Percentiles rank a stretch among this genome's conserved stretches.
phyloP scores from a whole-genome alignment of 2,888 invertebrate genomes.

The Hyppa rectilinea region DNA sequence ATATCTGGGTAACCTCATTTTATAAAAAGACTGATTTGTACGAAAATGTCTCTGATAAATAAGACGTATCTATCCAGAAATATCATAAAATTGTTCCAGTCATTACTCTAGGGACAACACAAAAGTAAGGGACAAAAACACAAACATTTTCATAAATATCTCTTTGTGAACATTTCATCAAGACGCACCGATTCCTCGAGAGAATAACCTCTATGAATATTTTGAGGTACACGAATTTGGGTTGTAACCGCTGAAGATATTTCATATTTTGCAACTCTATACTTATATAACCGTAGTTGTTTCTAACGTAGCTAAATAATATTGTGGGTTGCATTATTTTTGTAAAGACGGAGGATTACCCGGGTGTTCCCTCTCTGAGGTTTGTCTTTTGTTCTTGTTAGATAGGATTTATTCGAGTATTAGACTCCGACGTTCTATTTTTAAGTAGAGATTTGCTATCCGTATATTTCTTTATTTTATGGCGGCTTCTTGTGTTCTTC shows the following conservation, averaged over 20 bases:
- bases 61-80: constrained; percentile 44
- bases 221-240: constrained; percentile 80
- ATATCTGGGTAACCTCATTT: no score
- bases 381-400: constrained; percentile 81
- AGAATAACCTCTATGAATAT: constrained; percentile 84
- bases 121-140: constrained; percentile 70
- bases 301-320: constrained; percentile 70
- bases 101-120: constrained; percentile 52
- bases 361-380: constrained; percentile 72
- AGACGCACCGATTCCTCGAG: constrained; percentile 76
- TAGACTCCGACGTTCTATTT: constrained; percentile 71
- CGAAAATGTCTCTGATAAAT: neutral
- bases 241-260: constrained; percentile 73
- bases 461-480: constrained; percentile 45
- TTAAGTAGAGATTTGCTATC: constrained; percentile 67
- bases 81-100: constrained; percentile 51
- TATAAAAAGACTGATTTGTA: neutral
- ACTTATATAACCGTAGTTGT: constrained; percentile 59
- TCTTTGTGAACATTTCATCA: constrained; percentile 81
- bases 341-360: constrained; percentile 77
- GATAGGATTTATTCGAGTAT: constrained; percentile 76
- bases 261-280: constrained; percentile 67
- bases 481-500: constrained; percentile 12
- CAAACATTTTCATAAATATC: constrained; percentile 77
- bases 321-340: constrained; percentile 78